phyloP scores from a whole-genome alignment of 2,888 invertebrate species.

The Halocaridina rubra region DNA sequence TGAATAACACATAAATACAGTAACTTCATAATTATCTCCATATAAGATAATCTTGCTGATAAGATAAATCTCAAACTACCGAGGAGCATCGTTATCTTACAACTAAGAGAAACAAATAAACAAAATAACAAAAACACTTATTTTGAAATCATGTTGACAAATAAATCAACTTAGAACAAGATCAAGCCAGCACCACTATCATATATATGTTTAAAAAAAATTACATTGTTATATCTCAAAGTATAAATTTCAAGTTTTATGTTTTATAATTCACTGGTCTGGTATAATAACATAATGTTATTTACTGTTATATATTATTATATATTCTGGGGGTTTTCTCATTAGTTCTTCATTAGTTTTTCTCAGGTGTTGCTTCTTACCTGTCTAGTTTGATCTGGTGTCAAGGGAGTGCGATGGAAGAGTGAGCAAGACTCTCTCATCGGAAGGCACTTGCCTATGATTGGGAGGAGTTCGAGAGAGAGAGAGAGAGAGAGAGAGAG shows the following conservation, averaged over 20 bases:
- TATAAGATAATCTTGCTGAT: neutral
- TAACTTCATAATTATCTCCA: neutral
- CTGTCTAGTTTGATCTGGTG: neutral
- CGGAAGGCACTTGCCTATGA: neutral
- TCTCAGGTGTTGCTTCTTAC: neutral
- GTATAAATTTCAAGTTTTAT: neutral
- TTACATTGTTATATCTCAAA: neutral
- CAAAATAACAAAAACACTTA: neutral
- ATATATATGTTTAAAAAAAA: neutral
- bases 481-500: neutral
- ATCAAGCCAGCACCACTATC: neutral
- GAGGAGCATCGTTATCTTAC: neutral
- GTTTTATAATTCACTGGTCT: neutral
- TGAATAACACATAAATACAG: neutral
- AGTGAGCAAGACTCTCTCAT: neutral
- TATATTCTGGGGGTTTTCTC: no score
- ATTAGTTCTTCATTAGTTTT: no score
- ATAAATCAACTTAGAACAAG: neutral
- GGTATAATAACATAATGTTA: neutral
- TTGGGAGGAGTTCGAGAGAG: neutral
- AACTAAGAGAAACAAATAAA: neutral
- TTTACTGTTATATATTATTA: no score
- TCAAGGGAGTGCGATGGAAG: neutral
- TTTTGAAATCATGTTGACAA: neutral
- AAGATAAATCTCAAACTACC: neutral